Percentiles rank a stretch among this genome's conserved stretches.
These are phyloP conservation scores for Chlamydotis undulata DNA, from an alignment of 2,113 vertebrate species.

Conservation along the genomic window DNA sequence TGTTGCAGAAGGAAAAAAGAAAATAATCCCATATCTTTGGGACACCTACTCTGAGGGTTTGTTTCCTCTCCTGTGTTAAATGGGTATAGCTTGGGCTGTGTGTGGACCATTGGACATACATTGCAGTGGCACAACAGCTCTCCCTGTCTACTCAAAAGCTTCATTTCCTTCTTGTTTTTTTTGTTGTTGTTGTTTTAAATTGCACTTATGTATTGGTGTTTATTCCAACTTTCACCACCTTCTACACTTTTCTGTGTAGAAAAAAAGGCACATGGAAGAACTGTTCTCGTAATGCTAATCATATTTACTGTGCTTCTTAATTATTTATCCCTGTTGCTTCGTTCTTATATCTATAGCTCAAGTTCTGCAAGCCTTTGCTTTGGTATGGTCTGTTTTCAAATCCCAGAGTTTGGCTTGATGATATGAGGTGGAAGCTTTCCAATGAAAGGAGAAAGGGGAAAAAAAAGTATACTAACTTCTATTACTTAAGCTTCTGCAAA, in stretches of 20 bases:
- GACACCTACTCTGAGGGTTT: background rate
- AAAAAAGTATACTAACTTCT: background rate
- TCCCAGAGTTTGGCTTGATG: conserved; percentile 1
- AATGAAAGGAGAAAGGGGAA: background rate
- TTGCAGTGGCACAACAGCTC: background rate
- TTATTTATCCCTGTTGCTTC: background rate
- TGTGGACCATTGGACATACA: too few relatives aligned
- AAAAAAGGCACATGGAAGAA: background rate
- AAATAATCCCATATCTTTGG: background rate
- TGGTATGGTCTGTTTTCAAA: background rate
- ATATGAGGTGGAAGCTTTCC: background rate
- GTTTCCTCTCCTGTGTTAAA: background rate
- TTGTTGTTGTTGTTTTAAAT: background rate
- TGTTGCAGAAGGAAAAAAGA: background rate
- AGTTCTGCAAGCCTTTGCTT: background rate
- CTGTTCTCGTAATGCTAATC: background rate
- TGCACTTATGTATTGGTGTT: background rate
- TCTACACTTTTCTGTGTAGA: background rate
- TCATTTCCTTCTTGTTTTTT: background rate
- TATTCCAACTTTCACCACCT: background rate
- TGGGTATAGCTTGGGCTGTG: background rate
- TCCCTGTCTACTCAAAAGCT: background rate
- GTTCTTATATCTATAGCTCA: background rate
- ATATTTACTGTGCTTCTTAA: background rate
- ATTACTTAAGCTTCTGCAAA: background rate